A percentile compares a stretch with the other conserved stretches of the same genome.
These are phyloP conservation scores for Gouania willdenowi DNA, from an alignment of 2,797 vertebrate genomes.

Conservation along the genomic window DNA sequence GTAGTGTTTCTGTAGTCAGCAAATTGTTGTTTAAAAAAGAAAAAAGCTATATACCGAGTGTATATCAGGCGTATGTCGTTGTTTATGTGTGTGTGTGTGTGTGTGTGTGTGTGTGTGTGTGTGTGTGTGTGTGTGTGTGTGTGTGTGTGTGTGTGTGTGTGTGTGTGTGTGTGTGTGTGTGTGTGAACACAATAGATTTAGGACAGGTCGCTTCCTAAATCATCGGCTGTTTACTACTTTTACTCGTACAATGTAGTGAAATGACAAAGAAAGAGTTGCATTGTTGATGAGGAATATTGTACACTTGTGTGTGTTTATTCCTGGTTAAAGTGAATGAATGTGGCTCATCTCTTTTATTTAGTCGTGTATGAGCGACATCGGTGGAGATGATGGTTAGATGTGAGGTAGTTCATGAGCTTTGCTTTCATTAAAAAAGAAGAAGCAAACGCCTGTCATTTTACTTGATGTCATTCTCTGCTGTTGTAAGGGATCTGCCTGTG, in stretches of 20 bases:
- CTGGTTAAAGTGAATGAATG: constrained; percentile 46
- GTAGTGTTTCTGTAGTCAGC: too few species aligned
- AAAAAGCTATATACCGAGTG: too few species aligned
- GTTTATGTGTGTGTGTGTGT: too few species aligned
- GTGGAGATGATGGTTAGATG: constrained; percentile 32
- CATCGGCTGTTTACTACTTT: constrained; percentile 2
- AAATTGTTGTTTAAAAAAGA: too few species aligned
- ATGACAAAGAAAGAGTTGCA: constrained; percentile 35
- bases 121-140: too few species aligned
- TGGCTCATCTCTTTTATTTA: constrained; percentile 57
- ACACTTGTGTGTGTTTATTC: constrained; percentile 29
- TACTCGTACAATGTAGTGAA: constrained; percentile 10
- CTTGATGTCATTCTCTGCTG: constrained; percentile 44
- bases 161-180: constrained; percentile 57
- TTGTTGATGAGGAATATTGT: constrained; percentile 38
- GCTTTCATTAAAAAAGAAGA: constrained; percentile 62
- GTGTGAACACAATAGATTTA: constrained; percentile 62
- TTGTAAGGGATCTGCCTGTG: constrained; percentile 55
- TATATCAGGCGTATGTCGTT: too few species aligned
- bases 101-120: too few species aligned
- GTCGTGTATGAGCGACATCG: constrained; percentile 37
- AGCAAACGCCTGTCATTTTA: constrained; percentile 62
- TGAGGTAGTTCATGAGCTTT: constrained; percentile 27
- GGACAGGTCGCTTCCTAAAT: constrained; percentile 50
- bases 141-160: too few species aligned